phyloP scores from a whole-genome alignment of 2,113 vertebrate species.

The Odobenus rosmarus region DNA sequence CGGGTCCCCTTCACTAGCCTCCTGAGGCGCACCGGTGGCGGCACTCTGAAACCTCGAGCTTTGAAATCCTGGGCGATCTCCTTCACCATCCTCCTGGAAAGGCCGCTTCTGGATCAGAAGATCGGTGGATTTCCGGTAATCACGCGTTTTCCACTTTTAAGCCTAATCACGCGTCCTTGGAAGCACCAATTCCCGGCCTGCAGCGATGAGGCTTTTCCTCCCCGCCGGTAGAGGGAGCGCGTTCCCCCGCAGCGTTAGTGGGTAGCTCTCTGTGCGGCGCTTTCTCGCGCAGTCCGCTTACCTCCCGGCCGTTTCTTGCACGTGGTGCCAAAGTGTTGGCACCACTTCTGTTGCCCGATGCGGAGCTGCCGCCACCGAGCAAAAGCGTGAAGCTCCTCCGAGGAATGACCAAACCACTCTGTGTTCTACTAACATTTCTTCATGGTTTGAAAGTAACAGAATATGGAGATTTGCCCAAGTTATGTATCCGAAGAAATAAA shows the following conservation, averaged over 20 bases:
- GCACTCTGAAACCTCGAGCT: background rate
- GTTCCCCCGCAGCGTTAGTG: background rate
- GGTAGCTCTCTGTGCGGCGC: background rate
- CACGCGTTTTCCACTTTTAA: no score
- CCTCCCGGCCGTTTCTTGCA: background rate
- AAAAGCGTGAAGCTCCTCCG: background rate
- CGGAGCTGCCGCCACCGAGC: background rate
- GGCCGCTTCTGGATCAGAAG: background rate
- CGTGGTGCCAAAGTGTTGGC: background rate
- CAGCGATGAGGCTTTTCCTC: background rate
- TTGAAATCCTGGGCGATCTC: background rate
- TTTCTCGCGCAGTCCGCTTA: background rate
- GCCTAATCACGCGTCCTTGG: background rate
- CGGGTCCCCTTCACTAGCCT: background rate
- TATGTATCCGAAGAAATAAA: background rate
- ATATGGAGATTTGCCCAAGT: background rate
- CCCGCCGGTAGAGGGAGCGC: fast-evolving
- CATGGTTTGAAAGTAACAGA: background rate
- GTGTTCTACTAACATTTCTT: background rate
- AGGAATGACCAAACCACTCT: background rate
- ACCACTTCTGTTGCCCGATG: background rate
- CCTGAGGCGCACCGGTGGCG: background rate
- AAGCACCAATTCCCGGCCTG: background rate
- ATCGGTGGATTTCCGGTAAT: background rate
- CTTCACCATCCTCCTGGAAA: background rate